phyloP scores from a whole-genome alignment of 2,113 vertebrate species.

The Burhinus bistriatus region DNA sequence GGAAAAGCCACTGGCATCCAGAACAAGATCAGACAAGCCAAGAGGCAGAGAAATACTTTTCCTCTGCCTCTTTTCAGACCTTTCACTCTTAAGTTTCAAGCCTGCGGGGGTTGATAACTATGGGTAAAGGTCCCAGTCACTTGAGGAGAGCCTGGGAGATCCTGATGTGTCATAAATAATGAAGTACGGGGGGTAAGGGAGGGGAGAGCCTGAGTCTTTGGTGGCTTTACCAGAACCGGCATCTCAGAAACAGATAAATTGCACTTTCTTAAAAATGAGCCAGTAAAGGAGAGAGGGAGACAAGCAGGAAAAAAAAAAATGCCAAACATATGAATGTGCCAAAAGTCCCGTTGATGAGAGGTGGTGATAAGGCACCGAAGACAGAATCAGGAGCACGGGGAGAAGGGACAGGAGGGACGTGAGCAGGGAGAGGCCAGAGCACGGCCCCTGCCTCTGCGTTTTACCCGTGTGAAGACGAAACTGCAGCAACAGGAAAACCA shows the following conservation, averaged over 20 bases:
- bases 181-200: background rate
- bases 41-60: background rate
- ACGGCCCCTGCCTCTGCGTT: rapidly evolving
- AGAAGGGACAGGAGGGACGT: background rate
- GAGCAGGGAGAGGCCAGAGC: background rate
- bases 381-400: rapidly evolving
- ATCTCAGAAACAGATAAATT: slow-evolving; percentile 1
- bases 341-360: background rate
- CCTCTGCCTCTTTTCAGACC: background rate
- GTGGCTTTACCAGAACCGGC: background rate
- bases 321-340: background rate
- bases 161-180: background rate
- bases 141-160: background rate
- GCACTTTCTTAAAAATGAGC: slow-evolving; percentile 24
- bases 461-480: background rate
- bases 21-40: background rate
- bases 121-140: background rate
- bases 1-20: background rate
- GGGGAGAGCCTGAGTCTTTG: background rate
- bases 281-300: background rate
- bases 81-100: background rate
- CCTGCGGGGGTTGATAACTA: background rate
- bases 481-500: background rate
- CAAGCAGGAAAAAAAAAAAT: background rate
- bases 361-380: background rate